These are phyloP conservation scores for Forbesichthys papilliferus DNA, from an alignment of 2,113 vertebrate species.

Conservation along the genomic window DNA sequence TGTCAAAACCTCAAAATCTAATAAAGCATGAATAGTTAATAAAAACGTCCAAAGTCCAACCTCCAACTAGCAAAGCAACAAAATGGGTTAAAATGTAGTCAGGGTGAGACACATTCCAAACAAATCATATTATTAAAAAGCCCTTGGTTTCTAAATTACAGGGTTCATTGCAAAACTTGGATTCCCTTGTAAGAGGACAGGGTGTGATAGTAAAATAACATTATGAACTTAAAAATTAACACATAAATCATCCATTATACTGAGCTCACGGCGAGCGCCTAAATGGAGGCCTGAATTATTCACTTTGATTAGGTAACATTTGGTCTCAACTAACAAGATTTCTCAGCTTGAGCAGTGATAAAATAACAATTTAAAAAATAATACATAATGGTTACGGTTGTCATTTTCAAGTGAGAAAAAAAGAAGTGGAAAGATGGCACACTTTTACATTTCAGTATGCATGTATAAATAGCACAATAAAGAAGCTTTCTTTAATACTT, in stretches of 20 bases:
- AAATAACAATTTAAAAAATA: neutral
- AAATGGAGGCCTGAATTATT: constrained; percentile 68
- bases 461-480: too few relatives aligned
- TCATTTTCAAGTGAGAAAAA: too few relatives aligned
- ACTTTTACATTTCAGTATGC: too few relatives aligned
- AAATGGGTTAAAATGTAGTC: constrained; percentile 11
- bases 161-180: neutral
- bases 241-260: constrained; percentile 72
- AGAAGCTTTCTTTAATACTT: too few relatives aligned
- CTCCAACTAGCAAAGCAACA: neutral
- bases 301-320: constrained; percentile 74
- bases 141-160: neutral
- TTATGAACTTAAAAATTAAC: constrained; percentile 67
- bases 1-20: constrained; percentile 1
- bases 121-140: constrained; percentile 7
- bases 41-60: neutral
- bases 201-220: constrained; percentile 41
- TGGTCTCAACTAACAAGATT: constrained; percentile 49
- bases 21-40: constrained; percentile 18
- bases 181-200: constrained; percentile 41
- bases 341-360: constrained; percentile 18
- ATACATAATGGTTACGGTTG: too few relatives aligned
- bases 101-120: neutral
- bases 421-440: too few relatives aligned
- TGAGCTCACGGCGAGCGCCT: constrained; percentile 47